Evolutionary conservation across 1,140 invertebrate species (phyloP).

Genomic region (Orchesella cincta): DNA sequence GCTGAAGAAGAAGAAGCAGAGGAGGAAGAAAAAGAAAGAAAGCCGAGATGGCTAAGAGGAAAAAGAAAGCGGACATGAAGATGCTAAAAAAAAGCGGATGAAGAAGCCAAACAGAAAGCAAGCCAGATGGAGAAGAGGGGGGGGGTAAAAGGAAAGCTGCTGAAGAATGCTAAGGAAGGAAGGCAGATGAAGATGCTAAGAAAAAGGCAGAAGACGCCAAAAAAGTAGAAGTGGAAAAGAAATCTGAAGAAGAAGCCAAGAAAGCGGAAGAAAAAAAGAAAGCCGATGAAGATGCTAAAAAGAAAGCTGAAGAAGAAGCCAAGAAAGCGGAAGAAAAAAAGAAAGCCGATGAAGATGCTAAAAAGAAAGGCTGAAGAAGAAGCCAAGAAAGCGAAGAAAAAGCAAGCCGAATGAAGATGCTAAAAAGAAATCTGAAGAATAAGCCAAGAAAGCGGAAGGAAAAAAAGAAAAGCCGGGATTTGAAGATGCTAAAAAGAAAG

Average conservation of each 20-base stretch:
- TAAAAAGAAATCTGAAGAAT: slow-evolving; percentile 23
- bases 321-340: slow-evolving; percentile 32
- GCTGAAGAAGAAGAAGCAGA: slow-evolving; percentile 34
- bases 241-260: slow-evolving; percentile 39
- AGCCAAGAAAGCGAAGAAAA: slow-evolving; percentile 36
- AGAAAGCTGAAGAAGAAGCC: slow-evolving; percentile 7
- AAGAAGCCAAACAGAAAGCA: slow-evolving; percentile 30
- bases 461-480: slow-evolving; percentile 14
- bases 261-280: slow-evolving; percentile 38
- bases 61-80: slow-evolving; percentile 34
- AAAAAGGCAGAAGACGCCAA: slow-evolving; percentile 27
- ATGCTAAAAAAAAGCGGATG: slow-evolving; percentile 34
- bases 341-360: slow-evolving; percentile 35
- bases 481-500: background rate
- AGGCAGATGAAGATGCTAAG: background rate
- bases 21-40: slow-evolving; percentile 11
- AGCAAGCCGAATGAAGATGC: slow-evolving; percentile 31
- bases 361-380: slow-evolving; percentile 36
- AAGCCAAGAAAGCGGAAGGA: background rate
- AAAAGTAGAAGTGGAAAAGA: slow-evolving; percentile 36
- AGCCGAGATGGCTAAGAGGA: slow-evolving; percentile 15
- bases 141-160: slow-evolving; percentile 21
- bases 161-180: background rate
- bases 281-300: slow-evolving; percentile 35
- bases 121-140: slow-evolving; percentile 31